Conservation (phyloP, 2,888 invertebrate genomes). For the Agrotis segetum region DNA sequence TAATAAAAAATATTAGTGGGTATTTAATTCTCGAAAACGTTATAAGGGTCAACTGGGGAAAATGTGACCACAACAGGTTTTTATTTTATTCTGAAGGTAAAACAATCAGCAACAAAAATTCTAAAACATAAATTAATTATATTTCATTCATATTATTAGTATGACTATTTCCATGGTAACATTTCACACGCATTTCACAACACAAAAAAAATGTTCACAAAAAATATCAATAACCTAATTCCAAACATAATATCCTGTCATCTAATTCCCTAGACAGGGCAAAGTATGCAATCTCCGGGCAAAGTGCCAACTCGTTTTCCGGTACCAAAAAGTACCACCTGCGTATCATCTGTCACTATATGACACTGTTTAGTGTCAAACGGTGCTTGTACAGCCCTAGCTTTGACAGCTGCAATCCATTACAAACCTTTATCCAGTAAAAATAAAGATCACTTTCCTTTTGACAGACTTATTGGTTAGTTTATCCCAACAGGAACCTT, state of each 20-base stretch:
- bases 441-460: background rate
- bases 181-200: conserved; percentile 20
- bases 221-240: conserved; percentile 42
- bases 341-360: conserved; percentile 49
- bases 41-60: background rate
- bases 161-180: background rate
- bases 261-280: conserved; percentile 34
- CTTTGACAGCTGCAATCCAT: background rate
- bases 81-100: background rate
- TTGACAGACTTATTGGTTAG: background rate
- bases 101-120: background rate
- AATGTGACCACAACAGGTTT: background rate
- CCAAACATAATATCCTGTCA: conserved; percentile 28
- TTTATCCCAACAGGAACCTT: background rate
- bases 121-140: background rate
- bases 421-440: background rate
- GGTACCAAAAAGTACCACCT: conserved; percentile 46
- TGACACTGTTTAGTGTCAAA: conserved; percentile 50
- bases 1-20: background rate
- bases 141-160: background rate
- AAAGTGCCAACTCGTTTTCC: conserved; percentile 48
- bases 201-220: conserved; percentile 19
- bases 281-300: conserved; percentile 36
- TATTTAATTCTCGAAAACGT: background rate
- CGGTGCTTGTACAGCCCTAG: background rate